Evolutionary conservation across 1,140 invertebrate genomes (phyloP), one percentile per base, ranked within the genome.

Genomic region (Oscheius sp.): DNA sequence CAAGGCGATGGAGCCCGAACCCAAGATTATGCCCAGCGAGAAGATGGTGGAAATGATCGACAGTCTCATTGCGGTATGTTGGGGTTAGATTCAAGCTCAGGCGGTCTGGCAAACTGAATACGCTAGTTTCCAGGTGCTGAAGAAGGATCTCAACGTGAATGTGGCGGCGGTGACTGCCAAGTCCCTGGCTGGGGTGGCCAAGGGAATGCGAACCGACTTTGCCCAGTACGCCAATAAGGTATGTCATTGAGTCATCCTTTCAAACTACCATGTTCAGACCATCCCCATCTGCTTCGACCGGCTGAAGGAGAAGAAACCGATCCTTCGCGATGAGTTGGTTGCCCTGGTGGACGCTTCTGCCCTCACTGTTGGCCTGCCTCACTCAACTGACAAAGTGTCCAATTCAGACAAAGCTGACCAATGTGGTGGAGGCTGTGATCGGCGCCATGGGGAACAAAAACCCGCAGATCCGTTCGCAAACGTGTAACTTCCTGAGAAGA

Each of bases 111-210:
- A n/a, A n/a, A n/a, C n/a, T n/a, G n/a, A n/a, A n/a, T n/a, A n/a
- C n/a, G n/a, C n/a, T n/a, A n/a, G n/a, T n/a, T n/a, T n/a, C n/a
- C n/a, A 67, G 49, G 49, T 49, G 18, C 28, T 67, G 3, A 46
- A 49, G 3, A 67, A 49, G 34, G 65, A 67, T 55, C 38, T 67
- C 15, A 67, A 67, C 36, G 65, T 67, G 29, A 67, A 67, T 18
- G 65, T 67, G 31, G 45, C 45, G 2, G 20, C 46, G 0, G 3
- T 55, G 0, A 2, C 65, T 1, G 65, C 65, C 2, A 26, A 55
- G 36, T 46, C 35, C 36, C 46, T 67, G n/a, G 34, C 13, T 10
- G 46, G 49, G 3, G n/a, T 34, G 3, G 65, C 65, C 13, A 7
- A 67, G 20, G 49, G 49, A 35, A 1, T 18, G 1, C 45, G 65